Conservation (phyloP, 2,113 vertebrate species). For the Dendrocopos noguchii region DNA sequence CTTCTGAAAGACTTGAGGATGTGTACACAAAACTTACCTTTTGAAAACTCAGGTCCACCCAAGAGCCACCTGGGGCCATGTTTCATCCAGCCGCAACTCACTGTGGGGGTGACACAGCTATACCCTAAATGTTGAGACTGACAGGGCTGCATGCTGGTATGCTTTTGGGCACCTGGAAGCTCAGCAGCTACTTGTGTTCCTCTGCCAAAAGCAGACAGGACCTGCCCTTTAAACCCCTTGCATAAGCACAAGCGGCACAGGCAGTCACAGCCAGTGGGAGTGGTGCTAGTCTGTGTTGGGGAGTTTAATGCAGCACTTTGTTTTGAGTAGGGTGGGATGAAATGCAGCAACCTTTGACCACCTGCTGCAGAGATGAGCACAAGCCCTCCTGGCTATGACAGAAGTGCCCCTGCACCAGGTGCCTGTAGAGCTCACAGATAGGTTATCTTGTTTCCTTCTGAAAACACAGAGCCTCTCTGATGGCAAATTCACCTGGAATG, state of each 20-base stretch:
- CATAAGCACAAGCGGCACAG: neutral
- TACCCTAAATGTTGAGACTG: neutral
- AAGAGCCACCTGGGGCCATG: neutral
- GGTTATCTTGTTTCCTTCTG: conserved; percentile 66
- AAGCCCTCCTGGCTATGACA: neutral
- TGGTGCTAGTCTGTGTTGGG: neutral
- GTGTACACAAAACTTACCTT: rapidly evolving
- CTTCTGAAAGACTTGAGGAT: neutral
- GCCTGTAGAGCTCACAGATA: conserved; percentile 13
- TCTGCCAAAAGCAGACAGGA: neutral
- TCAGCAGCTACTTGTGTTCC: neutral
- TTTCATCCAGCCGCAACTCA: neutral
- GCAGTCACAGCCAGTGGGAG: neutral
- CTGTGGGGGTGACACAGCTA: neutral
- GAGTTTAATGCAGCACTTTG: neutral
- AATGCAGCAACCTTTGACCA: neutral
- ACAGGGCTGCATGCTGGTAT: neutral
- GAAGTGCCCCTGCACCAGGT: neutral
- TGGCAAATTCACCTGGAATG: conserved; percentile 62
- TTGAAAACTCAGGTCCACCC: neutral
- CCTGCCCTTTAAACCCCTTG: neutral
- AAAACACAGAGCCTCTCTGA: conserved; percentile 47
- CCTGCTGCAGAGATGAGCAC: neutral
- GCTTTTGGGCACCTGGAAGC: rapidly evolving
- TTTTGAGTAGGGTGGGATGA: conserved; percentile 1